A percentile compares a stretch with the other conserved stretches of the same genome.
phyloP scores from a whole-genome alignment of 2,888 invertebrate genomes.

The Patella pellucida region DNA sequence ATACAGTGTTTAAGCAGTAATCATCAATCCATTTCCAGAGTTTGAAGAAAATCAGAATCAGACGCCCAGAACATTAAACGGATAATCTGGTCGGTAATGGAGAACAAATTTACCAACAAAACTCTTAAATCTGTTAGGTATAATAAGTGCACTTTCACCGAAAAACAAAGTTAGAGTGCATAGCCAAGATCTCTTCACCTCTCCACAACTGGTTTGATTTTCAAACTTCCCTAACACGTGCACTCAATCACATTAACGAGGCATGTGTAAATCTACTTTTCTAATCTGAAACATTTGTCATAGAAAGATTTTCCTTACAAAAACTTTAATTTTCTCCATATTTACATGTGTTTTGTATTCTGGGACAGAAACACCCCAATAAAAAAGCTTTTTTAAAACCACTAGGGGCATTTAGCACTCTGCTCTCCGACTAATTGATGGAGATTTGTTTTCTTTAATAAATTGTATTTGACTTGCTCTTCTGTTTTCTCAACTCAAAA shows the following conservation, averaged over 20 bases:
- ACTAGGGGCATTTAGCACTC: conserved; percentile 15
- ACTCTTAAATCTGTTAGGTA: conserved; percentile 3
- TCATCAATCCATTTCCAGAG: too few relatives aligned
- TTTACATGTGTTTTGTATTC: conserved; percentile 3
- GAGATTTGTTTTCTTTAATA: conserved; percentile 21
- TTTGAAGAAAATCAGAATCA: too few relatives aligned
- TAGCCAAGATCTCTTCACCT: not conserved
- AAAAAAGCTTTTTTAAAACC: too few relatives aligned
- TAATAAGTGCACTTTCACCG: not conserved
- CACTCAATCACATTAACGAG: not conserved
- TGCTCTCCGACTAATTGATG: conserved; percentile 19
- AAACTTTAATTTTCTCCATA: conserved; percentile 24
- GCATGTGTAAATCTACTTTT: too few relatives aligned
- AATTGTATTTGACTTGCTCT: conserved; percentile 12
- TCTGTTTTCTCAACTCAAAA: conserved; percentile 18
- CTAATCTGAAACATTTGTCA: conserved; percentile 20
- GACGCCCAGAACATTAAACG: too few relatives aligned
- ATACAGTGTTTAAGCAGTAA: too few relatives aligned
- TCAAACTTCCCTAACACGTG: not conserved
- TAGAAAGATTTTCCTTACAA: conserved; percentile 17
- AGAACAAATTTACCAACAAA: not conserved
- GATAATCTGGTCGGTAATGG: not conserved
- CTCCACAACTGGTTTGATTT: not conserved
- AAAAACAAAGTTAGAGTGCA: conserved; percentile 7
- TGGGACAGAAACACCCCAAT: not conserved